Evolutionary conservation across 2,113 vertebrate genomes (phyloP).

Genomic region (Sinocyclocheilus rhinocerous): DNA sequence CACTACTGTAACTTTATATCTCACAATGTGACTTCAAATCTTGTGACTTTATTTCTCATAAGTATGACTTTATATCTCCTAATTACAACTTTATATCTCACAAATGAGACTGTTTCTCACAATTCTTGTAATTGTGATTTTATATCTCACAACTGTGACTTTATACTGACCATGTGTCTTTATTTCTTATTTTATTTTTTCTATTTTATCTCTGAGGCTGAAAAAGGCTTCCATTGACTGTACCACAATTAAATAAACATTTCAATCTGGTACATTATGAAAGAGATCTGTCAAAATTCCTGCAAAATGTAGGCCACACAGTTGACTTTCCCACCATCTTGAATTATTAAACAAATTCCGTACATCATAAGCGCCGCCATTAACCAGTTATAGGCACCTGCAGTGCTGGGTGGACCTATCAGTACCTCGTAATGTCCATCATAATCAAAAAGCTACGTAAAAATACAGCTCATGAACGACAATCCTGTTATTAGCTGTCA

Average conservation of each 20-base stretch:
- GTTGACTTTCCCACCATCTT: conserved; percentile 56
- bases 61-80: neutral
- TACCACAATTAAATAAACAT: conserved; percentile 45
- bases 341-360: conserved; percentile 65
- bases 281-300: conserved; percentile 58
- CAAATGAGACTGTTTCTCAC: neutral
- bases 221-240: conserved; percentile 18
- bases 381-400: conserved; percentile 50
- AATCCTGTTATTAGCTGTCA: conserved; percentile 97
- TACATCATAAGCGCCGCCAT: conserved; percentile 36
- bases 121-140: neutral
- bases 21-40: neutral
- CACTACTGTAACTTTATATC: neutral
- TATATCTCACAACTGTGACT: neutral
- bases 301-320: conserved; percentile 54
- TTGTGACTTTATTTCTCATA: neutral
- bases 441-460: conserved; percentile 84
- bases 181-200: neutral
- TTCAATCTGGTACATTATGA: conserved; percentile 55
- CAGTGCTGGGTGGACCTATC: conserved; percentile 73
- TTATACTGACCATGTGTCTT: neutral
- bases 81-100: conserved; percentile 3
- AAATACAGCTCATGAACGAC: conserved; percentile 84
- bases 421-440: conserved; percentile 78
- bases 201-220: neutral